phyloP scores from a whole-genome alignment of 2,888 invertebrate genomes.

The Cinara cedri region DNA sequence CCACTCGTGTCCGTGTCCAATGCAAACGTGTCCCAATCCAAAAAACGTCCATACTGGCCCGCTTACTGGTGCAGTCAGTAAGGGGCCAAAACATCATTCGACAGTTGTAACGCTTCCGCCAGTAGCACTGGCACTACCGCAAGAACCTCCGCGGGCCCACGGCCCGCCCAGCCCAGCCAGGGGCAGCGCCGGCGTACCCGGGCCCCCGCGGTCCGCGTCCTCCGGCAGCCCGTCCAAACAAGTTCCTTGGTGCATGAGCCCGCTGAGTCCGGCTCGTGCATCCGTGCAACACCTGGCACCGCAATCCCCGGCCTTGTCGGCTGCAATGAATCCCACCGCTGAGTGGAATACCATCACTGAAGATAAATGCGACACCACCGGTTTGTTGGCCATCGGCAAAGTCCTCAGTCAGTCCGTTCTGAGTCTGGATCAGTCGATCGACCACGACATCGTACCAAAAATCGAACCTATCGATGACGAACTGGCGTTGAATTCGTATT shows the following conservation, averaged over 20 bases:
- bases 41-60: constrained; percentile 98
- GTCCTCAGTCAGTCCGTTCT: constrained; percentile 53
- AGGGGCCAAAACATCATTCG: constrained; percentile 64
- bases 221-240: constrained; percentile 64
- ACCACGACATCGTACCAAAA: constrained; percentile 36
- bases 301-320: constrained; percentile 58
- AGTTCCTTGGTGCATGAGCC: constrained; percentile 65
- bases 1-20: constrained; percentile 78
- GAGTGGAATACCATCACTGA: constrained; percentile 55
- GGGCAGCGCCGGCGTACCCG: constrained; percentile 67
- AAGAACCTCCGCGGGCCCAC: constrained; percentile 64
- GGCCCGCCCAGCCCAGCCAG: constrained; percentile 75
- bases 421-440: constrained; percentile 31
- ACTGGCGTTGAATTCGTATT: constrained; percentile 25
- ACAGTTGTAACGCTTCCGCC: constrained; percentile 61
- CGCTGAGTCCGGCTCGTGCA: constrained; percentile 74
- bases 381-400: constrained; percentile 60
- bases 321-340: constrained; percentile 59
- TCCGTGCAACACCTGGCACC: constrained; percentile 64
- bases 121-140: constrained; percentile 65
- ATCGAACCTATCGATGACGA: constrained; percentile 54
- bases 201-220: constrained; percentile 62
- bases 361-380: constrained; percentile 58
- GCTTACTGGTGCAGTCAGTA: constrained; percentile 91
- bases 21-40: constrained; percentile 84